Percentiles rank a stretch among this genome's conserved stretches.
Evolutionary conservation across 2,888 invertebrate genomes (phyloP).

Genomic region (Scelioninae gen. 1): DNA sequence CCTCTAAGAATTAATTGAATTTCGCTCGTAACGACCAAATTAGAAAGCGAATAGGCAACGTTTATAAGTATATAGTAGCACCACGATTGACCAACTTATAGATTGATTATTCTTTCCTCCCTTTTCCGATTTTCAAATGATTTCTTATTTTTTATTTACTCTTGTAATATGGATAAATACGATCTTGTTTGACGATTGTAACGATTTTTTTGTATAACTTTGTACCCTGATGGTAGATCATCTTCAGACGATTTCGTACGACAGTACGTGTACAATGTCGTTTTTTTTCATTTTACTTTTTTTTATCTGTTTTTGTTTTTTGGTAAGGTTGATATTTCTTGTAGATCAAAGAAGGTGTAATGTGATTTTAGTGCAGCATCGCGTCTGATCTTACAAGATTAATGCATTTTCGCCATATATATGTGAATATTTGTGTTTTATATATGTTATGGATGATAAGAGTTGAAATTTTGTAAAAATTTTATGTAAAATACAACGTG

Average conservation of each 20-base stretch:
- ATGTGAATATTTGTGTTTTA: conserved; percentile 68
- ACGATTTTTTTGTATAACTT: conserved; percentile 58
- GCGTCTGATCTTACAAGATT: conserved; percentile 61
- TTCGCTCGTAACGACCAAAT: conserved; percentile 68
- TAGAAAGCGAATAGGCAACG: conserved; percentile 68
- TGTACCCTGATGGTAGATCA: conserved; percentile 50
- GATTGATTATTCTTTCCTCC: conserved; percentile 31
- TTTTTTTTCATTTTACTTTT: conserved; percentile 24
- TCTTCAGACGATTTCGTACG: conserved; percentile 45
- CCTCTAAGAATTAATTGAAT: conserved; percentile 63
- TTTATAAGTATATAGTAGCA: conserved; percentile 68
- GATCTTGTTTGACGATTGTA: conserved; percentile 60
- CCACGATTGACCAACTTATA: conserved; percentile 60
- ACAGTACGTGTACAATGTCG: conserved; percentile 43
- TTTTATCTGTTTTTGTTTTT: conserved; percentile 26
- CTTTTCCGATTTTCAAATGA: conserved; percentile 33
- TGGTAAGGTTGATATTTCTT: conserved; percentile 56
- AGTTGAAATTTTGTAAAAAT: conserved; percentile 68
- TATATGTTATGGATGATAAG: conserved; percentile 68
- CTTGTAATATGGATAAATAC: conserved; percentile 59
- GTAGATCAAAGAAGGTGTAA: conserved; percentile 67
- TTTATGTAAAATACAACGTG: conserved; percentile 68
- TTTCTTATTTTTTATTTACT: conserved; percentile 56
- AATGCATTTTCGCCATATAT: conserved; percentile 66
- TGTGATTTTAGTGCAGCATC: conserved; percentile 62